Evolutionary conservation across 2,797 vertebrate genomes (phyloP).

Genomic region (Salmo trutta): DNA sequence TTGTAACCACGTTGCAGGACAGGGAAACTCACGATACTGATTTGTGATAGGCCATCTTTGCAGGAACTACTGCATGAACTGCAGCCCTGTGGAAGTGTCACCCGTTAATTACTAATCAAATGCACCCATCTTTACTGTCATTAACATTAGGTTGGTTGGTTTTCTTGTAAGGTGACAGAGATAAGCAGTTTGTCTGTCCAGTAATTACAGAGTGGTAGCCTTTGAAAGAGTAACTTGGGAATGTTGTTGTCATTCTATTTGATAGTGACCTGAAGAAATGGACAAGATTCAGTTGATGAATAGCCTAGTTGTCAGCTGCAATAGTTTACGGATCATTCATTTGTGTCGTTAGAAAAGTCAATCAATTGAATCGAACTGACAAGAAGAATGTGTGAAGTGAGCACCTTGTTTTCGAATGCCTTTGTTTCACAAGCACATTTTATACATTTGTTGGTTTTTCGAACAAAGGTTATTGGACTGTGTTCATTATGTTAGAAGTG

Average conservation of each 20-base stretch:
- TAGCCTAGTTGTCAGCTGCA: slow-evolving; percentile 52
- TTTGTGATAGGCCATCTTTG: slow-evolving; percentile 27
- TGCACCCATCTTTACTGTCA: slow-evolving; percentile 5
- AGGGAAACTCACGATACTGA: slow-evolving; percentile 30
- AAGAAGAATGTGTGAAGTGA: slow-evolving; percentile 50
- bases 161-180: slow-evolving; percentile 35
- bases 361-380: slow-evolving; percentile 40
- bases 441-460: slow-evolving; percentile 61
- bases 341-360: slow-evolving; percentile 54
- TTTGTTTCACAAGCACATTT: slow-evolving; percentile 60
- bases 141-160: slow-evolving; percentile 15
- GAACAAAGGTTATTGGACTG: slow-evolving; percentile 32
- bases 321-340: slow-evolving; percentile 29
- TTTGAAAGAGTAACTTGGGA: slow-evolving; percentile 51
- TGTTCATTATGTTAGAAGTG: slow-evolving; percentile 71
- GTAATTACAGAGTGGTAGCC: slow-evolving; percentile 24
- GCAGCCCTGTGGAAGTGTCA: slow-evolving; percentile 14
- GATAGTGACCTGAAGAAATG: slow-evolving; percentile 51
- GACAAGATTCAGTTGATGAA: slow-evolving; percentile 48
- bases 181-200: slow-evolving; percentile 30
- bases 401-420: slow-evolving; percentile 64
- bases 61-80: slow-evolving; percentile 36
- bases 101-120: slow-evolving; percentile 28
- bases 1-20: slow-evolving; percentile 31
- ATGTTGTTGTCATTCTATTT: slow-evolving; percentile 32